Evolutionary conservation across 2,888 invertebrate genomes (phyloP).

Genomic region (Tenthredo distinguenda): DNA sequence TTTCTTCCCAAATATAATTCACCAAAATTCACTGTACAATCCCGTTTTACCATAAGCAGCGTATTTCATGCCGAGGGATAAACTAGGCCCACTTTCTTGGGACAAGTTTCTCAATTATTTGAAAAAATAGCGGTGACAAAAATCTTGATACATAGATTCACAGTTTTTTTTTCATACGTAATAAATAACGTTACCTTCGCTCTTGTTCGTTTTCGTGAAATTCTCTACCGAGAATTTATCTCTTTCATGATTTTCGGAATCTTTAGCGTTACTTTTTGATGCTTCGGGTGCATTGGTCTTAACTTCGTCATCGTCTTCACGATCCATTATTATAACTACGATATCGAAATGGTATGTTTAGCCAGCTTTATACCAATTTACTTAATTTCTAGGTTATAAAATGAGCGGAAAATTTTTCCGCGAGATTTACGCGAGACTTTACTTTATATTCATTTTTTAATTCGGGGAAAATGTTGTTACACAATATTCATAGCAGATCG

Average conservation of each 20-base stretch:
- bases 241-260: not conserved
- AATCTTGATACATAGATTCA: not conserved
- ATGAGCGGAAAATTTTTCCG: not conserved
- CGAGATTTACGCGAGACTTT: not conserved
- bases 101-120: not conserved
- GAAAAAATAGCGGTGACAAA: not conserved
- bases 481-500: not conserved
- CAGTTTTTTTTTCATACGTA: not conserved
- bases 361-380: not conserved
- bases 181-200: not conserved
- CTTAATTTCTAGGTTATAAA: not conserved
- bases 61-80: no score
- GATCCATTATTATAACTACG: slow-evolving; percentile 11
- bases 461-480: not conserved
- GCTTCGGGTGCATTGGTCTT: not conserved
- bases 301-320: slow-evolving; percentile 14
- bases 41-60: no score
- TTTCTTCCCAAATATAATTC: no score
- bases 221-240: not conserved
- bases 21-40: no score
- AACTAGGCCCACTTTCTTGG: no score
- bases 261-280: not conserved
- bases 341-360: not conserved
- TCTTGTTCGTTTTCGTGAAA: not conserved
- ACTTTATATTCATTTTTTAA: not conserved